Evolutionary conservation across 2,113 vertebrate genomes (phyloP).

Genomic region (Crotalus horridus): DNA sequence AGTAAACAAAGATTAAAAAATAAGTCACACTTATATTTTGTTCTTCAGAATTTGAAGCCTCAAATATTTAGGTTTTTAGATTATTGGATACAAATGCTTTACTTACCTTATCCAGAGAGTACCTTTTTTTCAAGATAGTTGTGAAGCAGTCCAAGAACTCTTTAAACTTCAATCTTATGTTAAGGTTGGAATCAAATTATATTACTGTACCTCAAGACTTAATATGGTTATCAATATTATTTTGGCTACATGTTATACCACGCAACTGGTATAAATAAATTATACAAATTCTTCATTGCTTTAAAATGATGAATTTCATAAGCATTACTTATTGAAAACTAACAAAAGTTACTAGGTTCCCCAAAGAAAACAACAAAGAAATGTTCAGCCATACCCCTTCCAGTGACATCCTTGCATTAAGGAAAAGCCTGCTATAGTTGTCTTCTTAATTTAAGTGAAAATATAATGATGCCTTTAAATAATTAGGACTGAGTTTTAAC

Average conservation of each 20-base stretch:
- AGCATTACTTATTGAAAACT: not conserved
- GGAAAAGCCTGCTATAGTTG: not conserved
- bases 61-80: not conserved
- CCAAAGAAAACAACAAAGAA: not conserved
- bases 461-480: not conserved
- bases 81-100: slow-evolving; percentile 7
- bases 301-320: not conserved
- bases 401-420: not conserved
- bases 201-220: slow-evolving; percentile 1
- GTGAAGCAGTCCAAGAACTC: slow-evolving; percentile 25
- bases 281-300: not conserved
- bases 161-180: slow-evolving; percentile 39
- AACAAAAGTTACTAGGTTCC: not conserved
- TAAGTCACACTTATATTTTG: not conserved
- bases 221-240: slow-evolving; percentile 5
- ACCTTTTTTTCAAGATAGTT: slow-evolving; percentile 35
- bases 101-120: slow-evolving; percentile 1
- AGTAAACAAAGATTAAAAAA: not conserved
- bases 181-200: not conserved
- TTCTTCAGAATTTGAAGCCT: not conserved
- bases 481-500: not conserved
- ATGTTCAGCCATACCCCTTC: not conserved
- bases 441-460: not conserved
- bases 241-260: slow-evolving; percentile 12
- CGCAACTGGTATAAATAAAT: not conserved